A percentile compares a stretch with the other conserved stretches of the same genome.
These are phyloP conservation scores for Ceratina calcarata DNA, from an alignment of 1,140 invertebrate genomes.

Conservation along the genomic window DNA sequence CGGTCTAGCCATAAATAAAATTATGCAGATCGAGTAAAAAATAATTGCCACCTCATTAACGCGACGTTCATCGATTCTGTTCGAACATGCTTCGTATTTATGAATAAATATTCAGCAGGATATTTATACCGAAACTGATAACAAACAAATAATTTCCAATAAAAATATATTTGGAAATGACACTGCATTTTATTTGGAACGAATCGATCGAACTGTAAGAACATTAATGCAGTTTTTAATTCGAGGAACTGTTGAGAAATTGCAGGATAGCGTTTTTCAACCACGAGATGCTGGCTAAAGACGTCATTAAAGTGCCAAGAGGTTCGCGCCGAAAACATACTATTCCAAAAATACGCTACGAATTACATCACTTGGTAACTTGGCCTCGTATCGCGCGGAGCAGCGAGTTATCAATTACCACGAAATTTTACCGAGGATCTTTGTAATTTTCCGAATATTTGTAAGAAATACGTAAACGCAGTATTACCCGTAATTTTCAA, in stretches of 20 bases:
- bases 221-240: background rate
- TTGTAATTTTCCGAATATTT: slow-evolving; percentile 17
- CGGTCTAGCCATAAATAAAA: too few species aligned
- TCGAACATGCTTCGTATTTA: too few species aligned
- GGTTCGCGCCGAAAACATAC: slow-evolving; percentile 70
- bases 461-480: slow-evolving; percentile 14
- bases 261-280: background rate
- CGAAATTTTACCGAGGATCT: slow-evolving; percentile 26
- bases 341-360: slow-evolving; percentile 70
- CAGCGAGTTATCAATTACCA: slow-evolving; percentile 65
- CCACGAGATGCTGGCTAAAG: slow-evolving; percentile 13
- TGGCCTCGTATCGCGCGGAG: slow-evolving; percentile 70
- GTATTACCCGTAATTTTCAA: slow-evolving; percentile 29
- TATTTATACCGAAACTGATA: too few species aligned
- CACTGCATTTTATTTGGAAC: too few species aligned
- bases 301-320: slow-evolving; percentile 70
- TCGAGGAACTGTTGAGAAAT: background rate
- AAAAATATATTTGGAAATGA: too few species aligned
- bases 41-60: too few species aligned
- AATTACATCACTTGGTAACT: slow-evolving; percentile 74
- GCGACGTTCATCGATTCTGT: too few species aligned
- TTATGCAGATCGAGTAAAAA: too few species aligned
- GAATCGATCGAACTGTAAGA: background rate
- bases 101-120: too few species aligned
- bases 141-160: too few species aligned